Evolutionary conservation across 2,888 invertebrate species (phyloP).

Genomic region (Lepidonotus clava): DNA sequence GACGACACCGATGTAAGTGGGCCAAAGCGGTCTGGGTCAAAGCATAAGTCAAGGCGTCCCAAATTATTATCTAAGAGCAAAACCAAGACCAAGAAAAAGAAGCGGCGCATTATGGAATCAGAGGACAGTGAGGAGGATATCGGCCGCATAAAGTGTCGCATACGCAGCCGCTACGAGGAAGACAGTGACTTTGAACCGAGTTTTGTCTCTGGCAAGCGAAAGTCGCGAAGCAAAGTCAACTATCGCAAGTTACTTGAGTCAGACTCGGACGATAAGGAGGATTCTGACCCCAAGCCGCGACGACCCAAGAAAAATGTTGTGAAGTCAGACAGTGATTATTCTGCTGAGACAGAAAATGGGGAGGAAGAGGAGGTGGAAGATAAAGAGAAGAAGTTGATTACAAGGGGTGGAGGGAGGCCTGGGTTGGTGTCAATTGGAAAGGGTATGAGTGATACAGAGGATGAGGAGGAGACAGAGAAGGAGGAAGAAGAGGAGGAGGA

Average conservation of each 20-base stretch:
- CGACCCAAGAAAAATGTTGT: not conserved
- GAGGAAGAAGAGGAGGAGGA: constrained; percentile 45
- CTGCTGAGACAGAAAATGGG: constrained; percentile 19
- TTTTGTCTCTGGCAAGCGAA: not conserved
- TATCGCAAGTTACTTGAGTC: constrained; percentile 25
- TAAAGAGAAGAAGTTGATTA: constrained; percentile 24
- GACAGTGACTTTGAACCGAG: constrained; percentile 39
- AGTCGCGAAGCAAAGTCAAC: not conserved
- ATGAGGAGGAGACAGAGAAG: constrained; percentile 6
- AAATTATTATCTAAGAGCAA: constrained; percentile 14
- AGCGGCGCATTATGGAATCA: constrained; percentile 41
- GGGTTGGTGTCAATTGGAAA: not conserved
- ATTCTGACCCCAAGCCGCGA: not conserved
- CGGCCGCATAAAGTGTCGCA: not conserved
- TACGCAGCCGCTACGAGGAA: not conserved
- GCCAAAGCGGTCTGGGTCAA: not conserved
- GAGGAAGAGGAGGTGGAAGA: not conserved
- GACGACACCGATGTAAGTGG: constrained; percentile 34
- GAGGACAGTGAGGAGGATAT: constrained; percentile 52
- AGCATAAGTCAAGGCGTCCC: not conserved
- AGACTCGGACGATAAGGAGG: not conserved
- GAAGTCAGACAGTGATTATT: constrained; percentile 50
- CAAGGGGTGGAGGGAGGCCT: constrained; percentile 40
- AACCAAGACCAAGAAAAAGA: constrained; percentile 52
- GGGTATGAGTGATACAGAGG: not conserved